phyloP scores from a whole-genome alignment of 2,888 invertebrate species.

The Lithophane ornitopus region DNA sequence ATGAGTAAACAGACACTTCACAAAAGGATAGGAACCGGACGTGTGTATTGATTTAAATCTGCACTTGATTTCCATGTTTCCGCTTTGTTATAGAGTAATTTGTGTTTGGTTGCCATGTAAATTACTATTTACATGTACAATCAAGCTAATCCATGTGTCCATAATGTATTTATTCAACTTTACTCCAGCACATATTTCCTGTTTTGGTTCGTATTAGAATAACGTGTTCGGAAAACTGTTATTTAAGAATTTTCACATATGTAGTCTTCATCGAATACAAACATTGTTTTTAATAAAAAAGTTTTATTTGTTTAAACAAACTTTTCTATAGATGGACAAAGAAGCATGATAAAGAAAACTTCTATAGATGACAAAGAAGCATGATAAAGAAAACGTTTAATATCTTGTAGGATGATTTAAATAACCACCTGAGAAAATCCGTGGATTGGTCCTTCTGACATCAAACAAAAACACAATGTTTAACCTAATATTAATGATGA shows the following conservation, averaged over 20 bases:
- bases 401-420: not conserved
- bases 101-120: conserved; percentile 39
- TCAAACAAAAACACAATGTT: conserved; percentile 34
- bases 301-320: conserved; percentile 9
- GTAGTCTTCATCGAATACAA: conserved; percentile 22
- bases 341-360: conserved; percentile 4
- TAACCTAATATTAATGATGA: conserved; percentile 26
- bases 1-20: conserved; percentile 35
- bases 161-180: conserved; percentile 30
- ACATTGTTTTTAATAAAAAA: not conserved
- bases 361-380: not conserved
- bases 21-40: conserved; percentile 29
- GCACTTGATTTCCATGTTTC: conserved; percentile 45
- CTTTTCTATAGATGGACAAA: not conserved
- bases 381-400: conserved; percentile 1
- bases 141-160: conserved; percentile 16
- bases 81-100: conserved; percentile 9
- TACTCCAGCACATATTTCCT: conserved; percentile 34
- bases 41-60: conserved; percentile 47
- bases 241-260: conserved; percentile 20
- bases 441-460: not conserved
- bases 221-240: conserved; percentile 25
- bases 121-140: conserved; percentile 26
- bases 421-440: not conserved
- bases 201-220: conserved; percentile 31